Evolutionary conservation across 2,888 invertebrate genomes (phyloP), one percentile per base, ranked within the genome.

Genomic region (Lepidochrysops patricia): DNA sequence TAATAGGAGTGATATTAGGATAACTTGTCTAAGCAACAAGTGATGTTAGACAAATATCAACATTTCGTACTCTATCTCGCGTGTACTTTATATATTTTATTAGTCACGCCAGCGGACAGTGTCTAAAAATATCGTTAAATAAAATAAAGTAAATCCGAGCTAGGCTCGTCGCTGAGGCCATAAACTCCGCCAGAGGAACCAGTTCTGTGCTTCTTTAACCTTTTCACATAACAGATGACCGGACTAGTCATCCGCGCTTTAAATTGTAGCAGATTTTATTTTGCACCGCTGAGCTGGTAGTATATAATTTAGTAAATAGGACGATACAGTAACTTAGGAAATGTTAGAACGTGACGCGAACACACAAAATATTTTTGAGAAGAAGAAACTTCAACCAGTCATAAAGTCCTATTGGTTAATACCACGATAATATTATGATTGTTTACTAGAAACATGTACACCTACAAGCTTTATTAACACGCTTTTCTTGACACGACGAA

Each of bases 171-270:
- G 19, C 9, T 19, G 6, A 9, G 43, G 19, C 19, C 19, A 43
- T 43, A 43, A 43, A 43, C 43, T 19, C 19, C 9, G 43, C 4
- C 34, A 32, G 34, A 34, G 12, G 29, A 29, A 54, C 54, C 54
- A 54, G 54, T 54, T 54, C 26, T 54, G 29, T 54, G 54, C 27
- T 23, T 19, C 29, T 54, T 54, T 29, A 29, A 54, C 29, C 54
- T 54, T 29, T 29, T 54, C 54, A 54, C 32, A 6, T 29, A 54
- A 54, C 29, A 19, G 13, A 54, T 54, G 43, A 15, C 29, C 54
- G n/a, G 25, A 50, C 50, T 50, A 50, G 43, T 19, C 9, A 34
- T 34, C 5, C n/a, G 34, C 57, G 35, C 37, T 34, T 25, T 50
- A 26, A 50, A 50, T 13, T 43, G 48, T 58, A 48, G 34, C 19